phyloP scores from a whole-genome alignment of 2,113 vertebrate genomes.

The Boulengeromyrus knoepffleri region DNA sequence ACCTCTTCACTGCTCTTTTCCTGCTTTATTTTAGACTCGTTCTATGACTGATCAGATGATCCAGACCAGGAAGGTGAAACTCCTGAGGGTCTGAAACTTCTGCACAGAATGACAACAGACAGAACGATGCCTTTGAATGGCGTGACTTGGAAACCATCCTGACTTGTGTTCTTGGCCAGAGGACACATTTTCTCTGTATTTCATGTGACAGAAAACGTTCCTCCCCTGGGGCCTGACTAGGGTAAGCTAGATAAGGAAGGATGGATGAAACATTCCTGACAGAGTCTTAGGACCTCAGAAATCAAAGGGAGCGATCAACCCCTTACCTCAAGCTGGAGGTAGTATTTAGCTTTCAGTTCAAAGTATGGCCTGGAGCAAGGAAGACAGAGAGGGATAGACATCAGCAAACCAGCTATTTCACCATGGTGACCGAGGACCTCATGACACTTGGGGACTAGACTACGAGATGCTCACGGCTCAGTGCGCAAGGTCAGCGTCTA shows the following conservation, averaged over 20 bases:
- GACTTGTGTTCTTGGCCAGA: neutral
- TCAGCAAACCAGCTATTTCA: neutral
- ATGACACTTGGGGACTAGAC: neutral
- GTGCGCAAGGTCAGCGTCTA: neutral
- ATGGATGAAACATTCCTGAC: neutral
- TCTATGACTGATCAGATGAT: neutral
- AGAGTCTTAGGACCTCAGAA: neutral
- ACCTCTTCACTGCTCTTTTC: neutral
- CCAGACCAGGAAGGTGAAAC: neutral
- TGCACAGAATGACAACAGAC: neutral
- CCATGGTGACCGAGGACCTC: constrained; percentile 34
- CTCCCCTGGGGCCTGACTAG: neutral
- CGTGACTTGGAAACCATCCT: neutral
- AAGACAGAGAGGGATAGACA: constrained; percentile 12
- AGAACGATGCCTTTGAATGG: neutral
- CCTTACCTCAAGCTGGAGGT: constrained; percentile 87
- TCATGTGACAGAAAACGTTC: neutral
- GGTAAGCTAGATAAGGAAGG: neutral
- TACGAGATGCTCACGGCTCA: neutral
- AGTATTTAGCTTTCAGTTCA: constrained; percentile 94
- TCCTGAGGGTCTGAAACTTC: neutral
- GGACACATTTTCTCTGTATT: neutral
- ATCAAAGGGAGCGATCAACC: neutral
- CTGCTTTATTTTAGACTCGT: neutral
- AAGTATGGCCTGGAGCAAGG: constrained; percentile 81